phyloP scores from a whole-genome alignment of 2,888 invertebrate species.

The Labia minor region DNA sequence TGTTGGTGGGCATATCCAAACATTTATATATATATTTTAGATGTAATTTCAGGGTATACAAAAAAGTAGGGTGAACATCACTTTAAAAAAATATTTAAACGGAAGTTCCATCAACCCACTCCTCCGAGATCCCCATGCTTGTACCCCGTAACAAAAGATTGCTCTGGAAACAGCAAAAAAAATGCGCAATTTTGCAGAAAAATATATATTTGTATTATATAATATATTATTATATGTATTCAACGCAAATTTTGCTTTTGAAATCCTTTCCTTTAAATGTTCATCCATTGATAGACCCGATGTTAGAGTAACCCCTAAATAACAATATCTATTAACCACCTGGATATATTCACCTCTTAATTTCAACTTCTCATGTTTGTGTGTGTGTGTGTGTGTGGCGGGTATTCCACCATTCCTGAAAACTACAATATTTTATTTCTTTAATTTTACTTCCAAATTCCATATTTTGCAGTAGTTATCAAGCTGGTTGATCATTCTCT shows the following conservation, averaged over 20 bases:
- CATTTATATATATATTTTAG: too few relatives aligned
- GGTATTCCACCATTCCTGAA: background rate
- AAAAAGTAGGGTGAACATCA: background rate
- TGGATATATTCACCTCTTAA: background rate
- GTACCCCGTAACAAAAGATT: background rate
- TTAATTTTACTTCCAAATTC: conserved; percentile 22
- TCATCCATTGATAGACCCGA: background rate
- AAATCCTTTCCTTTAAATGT: background rate
- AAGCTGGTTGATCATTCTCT: conserved; percentile 19
- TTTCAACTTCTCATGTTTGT: too few relatives aligned
- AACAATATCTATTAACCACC: background rate
- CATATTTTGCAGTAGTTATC: conserved; percentile 17
- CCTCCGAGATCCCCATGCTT: background rate
- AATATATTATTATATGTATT: background rate
- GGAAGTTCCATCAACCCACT: too few relatives aligned
- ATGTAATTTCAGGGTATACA: too few relatives aligned
- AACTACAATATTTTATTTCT: conserved; percentile 17
- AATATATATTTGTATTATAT: background rate
- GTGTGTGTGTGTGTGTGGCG: too few relatives aligned
- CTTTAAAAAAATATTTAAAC: background rate
- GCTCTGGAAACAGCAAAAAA: background rate
- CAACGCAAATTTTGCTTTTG: background rate
- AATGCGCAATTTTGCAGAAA: background rate
- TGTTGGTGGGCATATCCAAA: too few relatives aligned
- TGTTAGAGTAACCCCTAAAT: background rate